A percentile compares a stretch with the other conserved stretches of the same genome.
phyloP scores from a whole-genome alignment of 2,797 vertebrate genomes.

The Glyptemys insculpta region DNA sequence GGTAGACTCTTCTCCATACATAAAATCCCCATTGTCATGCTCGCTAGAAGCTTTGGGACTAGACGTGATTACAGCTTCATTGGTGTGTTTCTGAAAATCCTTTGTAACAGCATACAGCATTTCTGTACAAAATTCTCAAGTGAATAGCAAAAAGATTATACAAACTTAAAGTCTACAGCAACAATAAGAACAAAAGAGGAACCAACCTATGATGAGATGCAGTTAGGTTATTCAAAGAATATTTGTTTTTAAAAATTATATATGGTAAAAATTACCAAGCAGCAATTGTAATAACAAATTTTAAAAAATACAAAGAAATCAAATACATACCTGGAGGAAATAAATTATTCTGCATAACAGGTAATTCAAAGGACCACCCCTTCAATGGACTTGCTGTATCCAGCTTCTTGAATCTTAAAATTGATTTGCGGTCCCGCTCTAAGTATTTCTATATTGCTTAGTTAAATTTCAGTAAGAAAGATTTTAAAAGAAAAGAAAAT shows the following conservation, averaged over 20 bases:
- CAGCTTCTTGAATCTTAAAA: not conserved
- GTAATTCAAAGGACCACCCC: accelerated
- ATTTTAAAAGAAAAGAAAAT: constrained; percentile 16
- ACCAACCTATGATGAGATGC: not conserved
- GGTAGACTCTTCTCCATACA: not conserved
- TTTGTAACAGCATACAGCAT: accelerated
- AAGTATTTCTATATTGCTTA: not conserved
- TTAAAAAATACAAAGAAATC: not conserved
- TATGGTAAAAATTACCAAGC: not conserved
- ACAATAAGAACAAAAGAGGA: constrained; percentile 46
- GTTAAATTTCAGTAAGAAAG: not conserved
- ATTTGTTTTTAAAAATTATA: not conserved
- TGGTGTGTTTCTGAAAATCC: not conserved
- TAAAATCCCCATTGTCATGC: accelerated
- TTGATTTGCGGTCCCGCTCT: not conserved
- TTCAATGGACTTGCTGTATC: accelerated
- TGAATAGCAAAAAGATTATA: not conserved
- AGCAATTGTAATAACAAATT: not conserved
- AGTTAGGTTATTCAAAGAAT: constrained; percentile 46
- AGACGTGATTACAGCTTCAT: not conserved
- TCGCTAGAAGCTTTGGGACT: not conserved
- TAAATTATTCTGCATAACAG: not conserved
- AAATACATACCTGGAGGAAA: not conserved
- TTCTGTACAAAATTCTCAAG: not conserved
- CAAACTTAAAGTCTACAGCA: constrained; percentile 22